phyloP scores from a whole-genome alignment of 2,797 vertebrate species.

The Hippopotamyrus pictus region DNA sequence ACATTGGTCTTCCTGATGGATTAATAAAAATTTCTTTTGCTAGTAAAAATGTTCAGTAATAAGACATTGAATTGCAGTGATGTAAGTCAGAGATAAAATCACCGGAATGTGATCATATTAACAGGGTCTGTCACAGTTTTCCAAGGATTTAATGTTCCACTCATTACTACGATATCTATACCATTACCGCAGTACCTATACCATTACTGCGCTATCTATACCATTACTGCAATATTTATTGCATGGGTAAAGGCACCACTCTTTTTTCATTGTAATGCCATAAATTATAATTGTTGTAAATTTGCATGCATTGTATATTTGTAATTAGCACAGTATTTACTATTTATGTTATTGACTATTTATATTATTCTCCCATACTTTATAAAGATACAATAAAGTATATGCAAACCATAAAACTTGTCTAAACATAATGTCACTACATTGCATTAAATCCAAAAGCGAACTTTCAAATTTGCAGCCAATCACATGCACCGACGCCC shows the following conservation, averaged over 20 bases:
- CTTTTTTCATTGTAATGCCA: neutral
- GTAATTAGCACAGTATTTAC: neutral
- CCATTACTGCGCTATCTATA: neutral
- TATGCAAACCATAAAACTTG: neutral
- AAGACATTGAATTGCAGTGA: neutral
- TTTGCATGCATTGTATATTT: neutral
- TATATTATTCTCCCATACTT: neutral
- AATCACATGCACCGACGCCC: neutral
- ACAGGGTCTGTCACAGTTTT: neutral
- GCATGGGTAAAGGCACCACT: neutral
- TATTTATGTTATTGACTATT: neutral
- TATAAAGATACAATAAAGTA: neutral
- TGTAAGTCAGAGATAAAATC: neutral
- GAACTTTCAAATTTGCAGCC: neutral
- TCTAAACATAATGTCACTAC: neutral
- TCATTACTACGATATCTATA: neutral
- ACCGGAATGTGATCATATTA: neutral
- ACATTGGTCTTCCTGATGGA: neutral
- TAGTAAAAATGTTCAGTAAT: neutral
- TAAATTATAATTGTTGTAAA: neutral
- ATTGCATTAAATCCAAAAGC: neutral
- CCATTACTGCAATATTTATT: neutral
- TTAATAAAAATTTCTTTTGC: neutral
- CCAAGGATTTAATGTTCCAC: neutral
- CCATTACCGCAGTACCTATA: neutral